phyloP scores from a whole-genome alignment of 2,888 invertebrate species.

The Tromatobia lineatoria region DNA sequence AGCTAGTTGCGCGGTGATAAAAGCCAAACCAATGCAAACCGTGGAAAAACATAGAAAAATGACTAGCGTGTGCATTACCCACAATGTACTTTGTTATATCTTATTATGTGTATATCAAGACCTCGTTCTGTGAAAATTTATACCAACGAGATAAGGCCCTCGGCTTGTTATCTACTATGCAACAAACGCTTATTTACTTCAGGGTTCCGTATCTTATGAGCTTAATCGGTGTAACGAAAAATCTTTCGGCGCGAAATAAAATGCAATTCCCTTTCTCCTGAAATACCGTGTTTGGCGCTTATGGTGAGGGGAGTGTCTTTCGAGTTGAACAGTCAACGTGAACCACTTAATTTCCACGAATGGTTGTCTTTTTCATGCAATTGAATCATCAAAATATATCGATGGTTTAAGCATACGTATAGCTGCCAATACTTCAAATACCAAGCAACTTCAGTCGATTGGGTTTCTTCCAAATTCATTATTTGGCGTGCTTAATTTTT shows the following conservation, averaged over 20 bases:
- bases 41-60: too few relatives aligned
- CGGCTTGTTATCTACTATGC: conserved; percentile 36
- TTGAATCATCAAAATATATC: too few relatives aligned
- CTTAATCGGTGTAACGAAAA: neutral
- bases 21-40: too few relatives aligned
- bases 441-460: too few relatives aligned
- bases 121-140: conserved; percentile 35
- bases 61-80: neutral
- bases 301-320: neutral
- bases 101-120: conserved; percentile 10
- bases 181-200: conserved; percentile 4
- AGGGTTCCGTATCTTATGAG: neutral
- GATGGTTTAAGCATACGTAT: too few relatives aligned
- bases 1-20: too few relatives aligned
- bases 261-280: neutral
- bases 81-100: neutral
- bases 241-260: neutral
- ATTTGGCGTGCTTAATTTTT: too few relatives aligned
- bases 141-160: conserved; percentile 44
- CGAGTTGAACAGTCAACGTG: neutral
- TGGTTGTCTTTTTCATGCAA: too few relatives aligned
- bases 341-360: neutral
- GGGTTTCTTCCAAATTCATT: too few relatives aligned
- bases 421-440: too few relatives aligned
- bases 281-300: neutral